phyloP scores from a whole-genome alignment of 2,113 vertebrate species.

The Rhipidura dahli region DNA sequence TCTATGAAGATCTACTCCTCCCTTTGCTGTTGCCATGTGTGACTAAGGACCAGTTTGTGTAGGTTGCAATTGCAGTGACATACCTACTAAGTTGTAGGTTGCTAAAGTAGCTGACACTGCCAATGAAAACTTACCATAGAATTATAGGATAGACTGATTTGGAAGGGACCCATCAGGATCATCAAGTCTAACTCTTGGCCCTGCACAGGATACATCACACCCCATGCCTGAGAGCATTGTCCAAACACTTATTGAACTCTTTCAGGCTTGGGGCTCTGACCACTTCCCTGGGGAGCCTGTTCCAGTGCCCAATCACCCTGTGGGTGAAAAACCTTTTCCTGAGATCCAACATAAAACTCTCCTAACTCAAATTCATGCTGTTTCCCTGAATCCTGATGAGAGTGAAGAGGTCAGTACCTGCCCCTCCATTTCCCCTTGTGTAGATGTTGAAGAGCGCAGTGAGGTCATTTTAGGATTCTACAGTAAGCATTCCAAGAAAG shows the following conservation, averaged over 20 bases:
- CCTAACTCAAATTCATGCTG: not conserved
- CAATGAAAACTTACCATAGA: not conserved
- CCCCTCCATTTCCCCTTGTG: not conserved
- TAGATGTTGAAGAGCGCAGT: not conserved
- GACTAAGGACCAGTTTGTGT: not conserved
- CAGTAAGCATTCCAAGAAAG: not conserved
- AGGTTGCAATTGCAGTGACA: not conserved
- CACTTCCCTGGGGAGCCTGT: too few relatives aligned
- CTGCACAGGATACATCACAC: not conserved
- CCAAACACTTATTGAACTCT: not conserved
- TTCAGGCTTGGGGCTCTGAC: not conserved
- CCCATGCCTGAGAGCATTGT: not conserved
- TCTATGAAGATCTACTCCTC: not conserved
- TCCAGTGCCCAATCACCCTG: not conserved
- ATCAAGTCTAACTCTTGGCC: not conserved
- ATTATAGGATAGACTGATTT: not conserved
- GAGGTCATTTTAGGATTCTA: not conserved
- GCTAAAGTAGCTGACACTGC: not conserved
- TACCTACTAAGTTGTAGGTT: not conserved
- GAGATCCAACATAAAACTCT: not conserved
- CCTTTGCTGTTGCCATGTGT: not conserved
- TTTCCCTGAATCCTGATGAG: not conserved
- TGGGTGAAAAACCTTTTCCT: not conserved
- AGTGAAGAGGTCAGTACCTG: not conserved
- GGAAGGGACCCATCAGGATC: not conserved